These are phyloP conservation scores for Coilia nasus DNA, from an alignment of 2,797 vertebrate genomes.

Conservation along the genomic window DNA sequence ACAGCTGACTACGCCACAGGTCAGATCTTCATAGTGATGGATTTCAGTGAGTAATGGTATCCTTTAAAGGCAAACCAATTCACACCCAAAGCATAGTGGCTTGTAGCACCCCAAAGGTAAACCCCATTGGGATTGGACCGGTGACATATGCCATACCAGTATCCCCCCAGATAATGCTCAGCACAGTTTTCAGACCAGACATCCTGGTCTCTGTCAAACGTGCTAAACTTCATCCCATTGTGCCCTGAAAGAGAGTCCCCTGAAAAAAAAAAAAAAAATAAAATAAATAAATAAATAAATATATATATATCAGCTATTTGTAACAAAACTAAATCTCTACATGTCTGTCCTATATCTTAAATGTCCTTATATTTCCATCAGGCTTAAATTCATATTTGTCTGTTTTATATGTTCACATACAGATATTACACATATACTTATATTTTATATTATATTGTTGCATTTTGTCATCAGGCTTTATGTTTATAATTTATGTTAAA, in stretches of 20 bases:
- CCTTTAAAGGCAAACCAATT: conserved; percentile 52
- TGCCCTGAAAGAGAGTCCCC: conserved; percentile 59
- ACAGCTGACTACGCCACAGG: too few relatives aligned
- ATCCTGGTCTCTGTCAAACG: conserved; percentile 61
- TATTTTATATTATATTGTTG: too few relatives aligned
- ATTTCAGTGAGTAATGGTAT: conserved; percentile 58
- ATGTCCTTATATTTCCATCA: too few relatives aligned
- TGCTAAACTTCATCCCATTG: conserved; percentile 54
- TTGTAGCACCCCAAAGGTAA: conserved; percentile 58
- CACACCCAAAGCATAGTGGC: conserved; percentile 42
- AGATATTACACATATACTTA: too few relatives aligned
- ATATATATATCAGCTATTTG: background rate
- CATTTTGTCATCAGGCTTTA: too few relatives aligned
- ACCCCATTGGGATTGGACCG: conserved; percentile 57
- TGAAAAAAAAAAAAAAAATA: too few relatives aligned
- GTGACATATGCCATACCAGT: conserved; percentile 54
- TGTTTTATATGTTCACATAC: too few relatives aligned
- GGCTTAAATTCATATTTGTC: too few relatives aligned
- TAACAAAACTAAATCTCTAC: too few relatives aligned
- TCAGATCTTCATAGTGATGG: conserved; percentile 65
- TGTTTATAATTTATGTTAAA: too few relatives aligned
- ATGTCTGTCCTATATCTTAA: too few relatives aligned
- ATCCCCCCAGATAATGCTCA: conserved; percentile 40
- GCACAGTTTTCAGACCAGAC: conserved; percentile 45
- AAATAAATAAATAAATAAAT: too few relatives aligned